phyloP scores from a whole-genome alignment of 2,888 invertebrate genomes.

The Drosophila nr. fundita region DNA sequence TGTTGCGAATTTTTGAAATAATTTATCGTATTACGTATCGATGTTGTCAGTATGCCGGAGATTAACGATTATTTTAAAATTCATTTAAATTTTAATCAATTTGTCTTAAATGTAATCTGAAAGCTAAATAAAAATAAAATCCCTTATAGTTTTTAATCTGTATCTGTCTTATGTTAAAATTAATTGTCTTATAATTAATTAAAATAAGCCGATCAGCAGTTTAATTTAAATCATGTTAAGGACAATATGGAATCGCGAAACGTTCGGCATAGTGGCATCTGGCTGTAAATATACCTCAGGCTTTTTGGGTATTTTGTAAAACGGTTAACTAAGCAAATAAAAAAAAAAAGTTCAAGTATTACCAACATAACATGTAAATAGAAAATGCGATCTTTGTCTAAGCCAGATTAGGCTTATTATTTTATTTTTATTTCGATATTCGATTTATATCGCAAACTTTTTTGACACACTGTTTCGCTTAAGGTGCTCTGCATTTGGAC shows the following conservation, averaged over 20 bases:
- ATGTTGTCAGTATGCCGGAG: background rate
- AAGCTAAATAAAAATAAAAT: background rate
- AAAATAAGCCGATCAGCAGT: background rate
- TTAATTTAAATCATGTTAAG: background rate
- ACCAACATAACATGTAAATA: background rate
- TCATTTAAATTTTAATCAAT: background rate
- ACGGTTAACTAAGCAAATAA: background rate
- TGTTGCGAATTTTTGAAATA: background rate
- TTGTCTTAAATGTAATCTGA: background rate
- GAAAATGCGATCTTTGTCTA: background rate
- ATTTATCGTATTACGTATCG: background rate
- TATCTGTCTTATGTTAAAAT: background rate
- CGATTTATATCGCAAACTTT: slow-evolving; percentile 6
- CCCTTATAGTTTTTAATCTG: background rate
- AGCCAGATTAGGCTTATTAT: background rate
- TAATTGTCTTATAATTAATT: background rate
- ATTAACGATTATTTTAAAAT: background rate
- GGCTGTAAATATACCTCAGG: background rate
- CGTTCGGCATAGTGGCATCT: background rate
- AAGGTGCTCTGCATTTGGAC: slow-evolving; percentile 26
- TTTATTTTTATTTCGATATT: background rate
- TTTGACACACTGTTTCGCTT: slow-evolving; percentile 13
- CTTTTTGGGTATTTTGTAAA: background rate
- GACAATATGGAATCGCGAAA: background rate
- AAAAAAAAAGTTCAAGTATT: background rate